Base-by-base conservation (phyloP, 2,888 invertebrate genomes). In the Petrolisthes manimaculis region DNA sequence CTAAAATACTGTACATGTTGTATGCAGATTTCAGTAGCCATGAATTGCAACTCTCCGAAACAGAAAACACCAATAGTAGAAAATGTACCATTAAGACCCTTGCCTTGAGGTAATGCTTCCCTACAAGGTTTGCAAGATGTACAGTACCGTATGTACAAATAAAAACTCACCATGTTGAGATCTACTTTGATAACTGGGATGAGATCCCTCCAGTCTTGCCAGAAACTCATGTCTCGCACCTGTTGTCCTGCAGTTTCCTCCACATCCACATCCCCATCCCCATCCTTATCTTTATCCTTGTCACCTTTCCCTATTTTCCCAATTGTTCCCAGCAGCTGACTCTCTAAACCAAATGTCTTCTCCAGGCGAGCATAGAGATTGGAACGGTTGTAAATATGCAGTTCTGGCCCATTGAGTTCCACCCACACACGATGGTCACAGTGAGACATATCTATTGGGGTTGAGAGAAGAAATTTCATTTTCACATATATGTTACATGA, bases 161-260 rank as follows among this genome's bases (percentile, higher is more conserved):
- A 54, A 79, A 5, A n/a, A 94, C 95, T 94, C 93, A 95, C 95
- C 61, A 97, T 96, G 92, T 96, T 96, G 83, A 99, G 95, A 93
- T 99, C 98, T 91, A 98, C 95, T 94, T 99, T 99, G 90, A 98
- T 98, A 86, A 98, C 98, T 67, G 99, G 99, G 92, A 99, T 97
- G 91, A 99, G 95, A 94, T 98, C 98, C 91, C 98, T 94, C 99
- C 98, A 99, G 3, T 97, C 97, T 91, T 97, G 95, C 4, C 90
- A 91, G 82, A 91, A 91, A 55, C 86, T 86, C 88, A 89, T 90
- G 67, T 91, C 89, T 37, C 69, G 21, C 9, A 37, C 8, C 86
- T 87, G 56, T 56, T 86, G 24, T 89, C 83, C 5, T 94, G 91
- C 94, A 94, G 14, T 51, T n/a, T 69, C 54, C 81, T 81, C 61